Evolutionary conservation across 2,113 vertebrate species (phyloP), one percentile per base, ranked within the genome.

Genomic region (Macquaria ambigua): DNA sequence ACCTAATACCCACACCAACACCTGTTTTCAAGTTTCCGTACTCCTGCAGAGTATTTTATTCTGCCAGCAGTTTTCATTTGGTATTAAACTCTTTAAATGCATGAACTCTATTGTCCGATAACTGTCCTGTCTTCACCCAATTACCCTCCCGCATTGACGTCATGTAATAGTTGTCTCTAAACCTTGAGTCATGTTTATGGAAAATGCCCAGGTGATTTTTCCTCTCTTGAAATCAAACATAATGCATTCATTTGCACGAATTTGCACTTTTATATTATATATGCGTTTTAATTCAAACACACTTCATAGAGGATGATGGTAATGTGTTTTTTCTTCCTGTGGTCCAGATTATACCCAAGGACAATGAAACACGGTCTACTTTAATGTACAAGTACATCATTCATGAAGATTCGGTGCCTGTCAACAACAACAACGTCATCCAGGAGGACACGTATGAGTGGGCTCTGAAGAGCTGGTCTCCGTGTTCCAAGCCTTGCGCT

Each of bases 381-480:
- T 89, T 99, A 71, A 98, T 96, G 4, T 99, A 99, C 76, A 99
- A 96, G 71, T 99, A 99, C 93, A 97, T 98, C 89, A 98, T 99
- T 89, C 98, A 99, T 0, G 98, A 99, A 91, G 98, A 99, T 64
- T 98, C 97, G 0, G 96, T 98, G 5, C 98, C 97, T 0, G 95
- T 99, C 91, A 98, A 96, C 95, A 98, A 96, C 94, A 99, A 99
- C 95, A 99, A 99, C 0, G 97, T 99, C 8, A 97, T 99, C 46
- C 98, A 97, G 91, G 98, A 99, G 70, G 98, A 99, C 71, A 79
- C 93, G 0, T 99, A 97, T 0, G 98, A 99, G 90, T 99, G 98
- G 98, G 98, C 98, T 0, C 91, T 99, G 64, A 99, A 99, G 95
- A 99, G 96, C 81, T 99, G 98, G 98, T 99, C 98, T 0, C 97